Evolutionary conservation across 2,888 invertebrate species (phyloP).

Genomic region (Apamea monoglypha): DNA sequence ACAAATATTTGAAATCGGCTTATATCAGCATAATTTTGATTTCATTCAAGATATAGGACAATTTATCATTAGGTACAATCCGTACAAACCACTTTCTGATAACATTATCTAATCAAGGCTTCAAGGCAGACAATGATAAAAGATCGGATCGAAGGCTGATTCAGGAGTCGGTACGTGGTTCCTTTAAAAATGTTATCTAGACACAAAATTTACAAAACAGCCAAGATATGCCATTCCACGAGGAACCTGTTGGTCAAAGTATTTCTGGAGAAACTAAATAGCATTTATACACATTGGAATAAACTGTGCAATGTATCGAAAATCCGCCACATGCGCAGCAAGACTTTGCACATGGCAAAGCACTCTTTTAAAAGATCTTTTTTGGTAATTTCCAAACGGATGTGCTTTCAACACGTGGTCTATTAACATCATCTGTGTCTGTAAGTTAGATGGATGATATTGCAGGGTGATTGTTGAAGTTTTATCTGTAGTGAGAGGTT

Average conservation of each 20-base stretch:
- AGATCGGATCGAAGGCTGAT: slow-evolving; percentile 23
- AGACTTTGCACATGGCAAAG: slow-evolving; percentile 30
- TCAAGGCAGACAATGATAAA: slow-evolving; percentile 39
- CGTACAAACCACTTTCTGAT: slow-evolving; percentile 42
- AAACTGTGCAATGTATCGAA: neutral
- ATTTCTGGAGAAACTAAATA: neutral
- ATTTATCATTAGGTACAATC: slow-evolving; percentile 29
- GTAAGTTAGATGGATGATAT: neutral
- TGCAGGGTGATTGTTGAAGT: slow-evolving; percentile 2
- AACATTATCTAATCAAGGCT: slow-evolving; percentile 56
- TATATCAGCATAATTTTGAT: slow-evolving; percentile 31
- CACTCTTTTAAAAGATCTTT: neutral
- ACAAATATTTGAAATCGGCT: slow-evolving; percentile 37
- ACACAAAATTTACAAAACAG: neutral
- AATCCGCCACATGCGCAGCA: neutral
- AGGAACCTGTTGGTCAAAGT: neutral
- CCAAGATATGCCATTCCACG: neutral
- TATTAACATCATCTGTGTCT: slow-evolving; percentile 7
- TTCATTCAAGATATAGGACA: slow-evolving; percentile 53
- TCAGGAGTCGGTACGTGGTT: slow-evolving; percentile 6
- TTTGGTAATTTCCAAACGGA: slow-evolving; percentile 26
- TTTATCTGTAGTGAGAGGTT: slow-evolving; percentile 39
- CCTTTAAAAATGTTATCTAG: neutral
- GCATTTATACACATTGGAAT: neutral
- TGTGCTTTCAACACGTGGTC: slow-evolving; percentile 23